These are phyloP conservation scores for Ceryle rudis DNA, from an alignment of 2,797 vertebrate genomes.

Conservation along the genomic window DNA sequence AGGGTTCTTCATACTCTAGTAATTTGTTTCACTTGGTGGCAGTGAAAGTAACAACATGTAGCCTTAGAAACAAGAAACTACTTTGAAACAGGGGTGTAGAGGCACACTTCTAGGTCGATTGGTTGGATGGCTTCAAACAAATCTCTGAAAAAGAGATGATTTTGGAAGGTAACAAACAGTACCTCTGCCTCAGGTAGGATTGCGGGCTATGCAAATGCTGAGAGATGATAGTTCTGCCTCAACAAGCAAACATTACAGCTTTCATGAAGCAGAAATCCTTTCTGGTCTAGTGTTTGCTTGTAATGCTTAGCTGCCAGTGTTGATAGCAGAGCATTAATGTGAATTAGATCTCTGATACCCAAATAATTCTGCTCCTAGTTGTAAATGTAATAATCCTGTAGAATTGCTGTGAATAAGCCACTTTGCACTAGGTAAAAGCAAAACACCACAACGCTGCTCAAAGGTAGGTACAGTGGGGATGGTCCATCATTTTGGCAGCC, in stretches of 20 bases:
- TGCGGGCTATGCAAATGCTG: neutral
- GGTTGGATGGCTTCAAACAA: neutral
- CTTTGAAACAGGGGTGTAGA: neutral
- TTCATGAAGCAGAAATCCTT: neutral
- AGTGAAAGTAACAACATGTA: neutral
- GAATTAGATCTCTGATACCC: neutral
- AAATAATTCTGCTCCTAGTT: neutral
- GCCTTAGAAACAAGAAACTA: neutral
- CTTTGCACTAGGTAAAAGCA: neutral
- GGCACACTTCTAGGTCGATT: neutral
- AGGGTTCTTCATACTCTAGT: neutral
- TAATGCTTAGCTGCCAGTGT: neutral
- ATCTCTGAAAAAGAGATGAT: neutral
- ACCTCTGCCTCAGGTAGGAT: neutral
- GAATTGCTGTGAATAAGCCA: neutral
- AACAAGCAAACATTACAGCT: neutral
- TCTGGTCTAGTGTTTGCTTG: neutral
- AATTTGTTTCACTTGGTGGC: neutral
- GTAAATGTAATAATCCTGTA: neutral
- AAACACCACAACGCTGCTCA: fast-evolving
- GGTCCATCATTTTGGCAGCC: neutral
- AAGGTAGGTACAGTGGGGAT: fast-evolving
- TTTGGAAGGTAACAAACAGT: neutral
- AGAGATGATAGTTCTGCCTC: neutral
- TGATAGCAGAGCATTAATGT: neutral